These are phyloP conservation scores for Brevipalpus yothersi DNA, from an alignment of 1,140 invertebrate species.

Conservation along the genomic window DNA sequence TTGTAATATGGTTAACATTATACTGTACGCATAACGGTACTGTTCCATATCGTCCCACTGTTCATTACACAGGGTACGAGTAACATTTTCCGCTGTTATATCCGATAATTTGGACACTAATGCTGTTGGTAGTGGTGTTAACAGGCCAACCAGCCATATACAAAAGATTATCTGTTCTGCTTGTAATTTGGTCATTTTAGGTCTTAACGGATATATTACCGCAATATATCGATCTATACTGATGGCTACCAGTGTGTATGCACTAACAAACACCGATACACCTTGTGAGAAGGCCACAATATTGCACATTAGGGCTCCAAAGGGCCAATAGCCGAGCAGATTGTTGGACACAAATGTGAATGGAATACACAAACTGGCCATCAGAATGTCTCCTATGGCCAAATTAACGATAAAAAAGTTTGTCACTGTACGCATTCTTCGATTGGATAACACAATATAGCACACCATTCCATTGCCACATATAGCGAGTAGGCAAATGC, in stretches of 20 bases:
- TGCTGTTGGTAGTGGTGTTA: slow-evolving; percentile 52
- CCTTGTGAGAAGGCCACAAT: slow-evolving; percentile 40
- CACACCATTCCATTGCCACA: slow-evolving; percentile 54
- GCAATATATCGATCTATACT: slow-evolving; percentile 34
- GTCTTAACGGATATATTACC: slow-evolving; percentile 59
- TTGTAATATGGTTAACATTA: slow-evolving; percentile 50
- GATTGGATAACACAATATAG: slow-evolving; percentile 45
- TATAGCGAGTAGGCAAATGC: slow-evolving; percentile 24
- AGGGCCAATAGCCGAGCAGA: slow-evolving; percentile 54
- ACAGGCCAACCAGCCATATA: slow-evolving; percentile 48
- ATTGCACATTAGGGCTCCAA: slow-evolving; percentile 45
- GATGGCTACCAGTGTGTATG: slow-evolving; percentile 36
- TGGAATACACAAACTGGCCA: slow-evolving; percentile 58
- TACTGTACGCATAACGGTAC: slow-evolving; percentile 35
- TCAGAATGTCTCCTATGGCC: slow-evolving; percentile 54
- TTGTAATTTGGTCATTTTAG: slow-evolving; percentile 42
- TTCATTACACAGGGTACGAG: slow-evolving; percentile 9
- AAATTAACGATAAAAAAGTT: slow-evolving; percentile 67
- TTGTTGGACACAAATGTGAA: slow-evolving; percentile 51
- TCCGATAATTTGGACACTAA: slow-evolving; percentile 27
- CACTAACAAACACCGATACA: slow-evolving; percentile 23
- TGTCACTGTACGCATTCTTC: slow-evolving; percentile 58
- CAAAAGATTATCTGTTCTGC: slow-evolving; percentile 39
- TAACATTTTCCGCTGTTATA: slow-evolving; percentile 2
- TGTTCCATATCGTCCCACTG: slow-evolving; percentile 6